Evolutionary conservation across 1,140 invertebrate species (phyloP).

Genomic region (Caenorhabditis inopinata): DNA sequence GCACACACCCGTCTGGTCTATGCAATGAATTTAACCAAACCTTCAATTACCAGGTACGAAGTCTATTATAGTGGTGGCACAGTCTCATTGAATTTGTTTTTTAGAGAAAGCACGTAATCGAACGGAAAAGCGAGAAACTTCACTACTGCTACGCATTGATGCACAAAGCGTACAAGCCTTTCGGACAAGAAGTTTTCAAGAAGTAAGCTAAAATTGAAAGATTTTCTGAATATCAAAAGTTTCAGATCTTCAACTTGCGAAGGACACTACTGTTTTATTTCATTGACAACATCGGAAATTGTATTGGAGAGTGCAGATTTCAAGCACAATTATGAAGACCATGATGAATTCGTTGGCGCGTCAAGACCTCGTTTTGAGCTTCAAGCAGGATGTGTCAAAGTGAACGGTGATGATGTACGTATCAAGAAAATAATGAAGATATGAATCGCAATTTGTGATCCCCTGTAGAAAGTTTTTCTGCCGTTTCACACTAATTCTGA

Average conservation of each 20-base stretch:
- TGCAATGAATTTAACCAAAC: constrained; percentile 63
- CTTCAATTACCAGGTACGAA: constrained; percentile 53
- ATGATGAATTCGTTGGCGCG: constrained; percentile 54
- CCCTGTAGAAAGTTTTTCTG: too few relatives aligned
- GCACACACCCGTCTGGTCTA: constrained; percentile 59
- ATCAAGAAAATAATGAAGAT: too few relatives aligned
- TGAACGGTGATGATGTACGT: constrained; percentile 61
- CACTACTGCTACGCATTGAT: constrained; percentile 65
- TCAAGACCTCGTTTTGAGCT: constrained; percentile 57
- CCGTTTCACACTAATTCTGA: too few relatives aligned
- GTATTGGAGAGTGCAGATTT: constrained; percentile 57
- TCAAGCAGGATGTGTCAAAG: constrained; percentile 64
- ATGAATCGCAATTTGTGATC: too few relatives aligned
- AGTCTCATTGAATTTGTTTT: not conserved
- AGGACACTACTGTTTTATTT: constrained; percentile 65
- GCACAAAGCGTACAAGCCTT: constrained; percentile 55
- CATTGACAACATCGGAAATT: constrained; percentile 61
- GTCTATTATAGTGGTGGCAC: not conserved
- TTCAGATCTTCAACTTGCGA: constrained; percentile 65
- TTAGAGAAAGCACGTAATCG: constrained; percentile 57
- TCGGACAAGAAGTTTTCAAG: constrained; percentile 60
- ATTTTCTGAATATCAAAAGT: not conserved
- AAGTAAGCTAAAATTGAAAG: constrained; percentile 50
- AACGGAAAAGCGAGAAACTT: constrained; percentile 53
- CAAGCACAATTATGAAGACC: constrained; percentile 53